Percentiles rank a stretch among this genome's conserved stretches.
These are phyloP conservation scores for Cirrhinus mrigala DNA, from an alignment of 2,797 vertebrate species.

Conservation along the genomic window DNA sequence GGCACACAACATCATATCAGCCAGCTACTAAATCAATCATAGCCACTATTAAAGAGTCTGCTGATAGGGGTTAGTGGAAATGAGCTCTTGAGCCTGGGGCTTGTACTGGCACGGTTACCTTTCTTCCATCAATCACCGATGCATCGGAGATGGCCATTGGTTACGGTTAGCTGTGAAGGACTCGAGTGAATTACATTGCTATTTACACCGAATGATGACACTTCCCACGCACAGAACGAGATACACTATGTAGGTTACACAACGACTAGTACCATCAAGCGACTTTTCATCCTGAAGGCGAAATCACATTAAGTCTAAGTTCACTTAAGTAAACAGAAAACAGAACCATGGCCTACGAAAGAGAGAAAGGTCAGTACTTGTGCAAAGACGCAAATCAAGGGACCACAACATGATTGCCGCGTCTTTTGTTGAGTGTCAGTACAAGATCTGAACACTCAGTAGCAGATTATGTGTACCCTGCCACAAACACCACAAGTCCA, in stretches of 20 bases:
- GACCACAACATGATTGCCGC: conserved; percentile 51
- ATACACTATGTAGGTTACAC: conserved; percentile 20
- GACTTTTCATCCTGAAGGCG: conserved; percentile 52
- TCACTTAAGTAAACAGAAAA: conserved; percentile 54
- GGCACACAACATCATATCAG: conserved; percentile 67
- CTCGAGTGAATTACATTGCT: conserved; percentile 28
- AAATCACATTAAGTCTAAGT: conserved; percentile 63
- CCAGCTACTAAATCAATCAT: conserved; percentile 66
- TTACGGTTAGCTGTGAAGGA: conserved; percentile 2
- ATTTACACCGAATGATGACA: conserved; percentile 1
- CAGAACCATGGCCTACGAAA: not conserved
- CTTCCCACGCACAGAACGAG: not conserved
- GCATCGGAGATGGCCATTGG: conserved; percentile 45
- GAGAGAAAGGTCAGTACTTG: conserved; percentile 48
- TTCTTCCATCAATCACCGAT: conserved; percentile 43
- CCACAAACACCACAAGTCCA: conserved; percentile 29
- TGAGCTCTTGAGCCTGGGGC: conserved; percentile 30
- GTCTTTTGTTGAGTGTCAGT: conserved; percentile 49
- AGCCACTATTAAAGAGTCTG: conserved; percentile 47
- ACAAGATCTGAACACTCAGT: conserved; percentile 17
- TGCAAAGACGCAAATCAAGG: conserved; percentile 17
- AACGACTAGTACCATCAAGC: conserved; percentile 34
- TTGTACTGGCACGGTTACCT: conserved; percentile 42
- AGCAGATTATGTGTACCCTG: conserved; percentile 6
- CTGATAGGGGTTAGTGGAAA: conserved; percentile 35